phyloP scores from a whole-genome alignment of 1,140 invertebrate genomes.

The Amphibalanus amphitrite region DNA sequence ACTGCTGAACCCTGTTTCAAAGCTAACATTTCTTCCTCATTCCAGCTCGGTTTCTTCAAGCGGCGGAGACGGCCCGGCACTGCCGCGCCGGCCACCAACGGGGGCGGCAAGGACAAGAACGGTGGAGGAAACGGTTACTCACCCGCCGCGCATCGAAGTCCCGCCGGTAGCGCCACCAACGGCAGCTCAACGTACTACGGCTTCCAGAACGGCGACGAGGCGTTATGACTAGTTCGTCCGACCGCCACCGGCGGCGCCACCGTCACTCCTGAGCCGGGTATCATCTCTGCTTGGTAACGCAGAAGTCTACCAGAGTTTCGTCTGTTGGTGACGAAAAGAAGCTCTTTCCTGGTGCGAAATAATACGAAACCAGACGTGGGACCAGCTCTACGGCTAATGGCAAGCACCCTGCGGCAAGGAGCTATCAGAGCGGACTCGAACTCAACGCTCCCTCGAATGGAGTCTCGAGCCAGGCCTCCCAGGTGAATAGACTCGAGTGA shows the following conservation, averaged over 20 bases:
- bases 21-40: background rate
- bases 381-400: background rate
- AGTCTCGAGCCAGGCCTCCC: too few relatives aligned
- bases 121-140: background rate
- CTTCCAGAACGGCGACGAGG: conserved; percentile 35
- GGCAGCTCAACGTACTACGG: conserved; percentile 10
- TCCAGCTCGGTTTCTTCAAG: background rate
- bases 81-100: background rate
- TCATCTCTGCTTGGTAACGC: background rate
- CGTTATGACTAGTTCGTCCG: conserved; percentile 31
- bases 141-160: conserved; percentile 21
- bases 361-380: background rate
- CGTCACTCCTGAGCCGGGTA: background rate
- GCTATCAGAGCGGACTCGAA: too few relatives aligned
- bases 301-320: too few relatives aligned
- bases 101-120: background rate
- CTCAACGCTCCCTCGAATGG: background rate
- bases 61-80: background rate
- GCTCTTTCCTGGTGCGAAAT: background rate
- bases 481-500: too few relatives aligned
- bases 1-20: too few relatives aligned
- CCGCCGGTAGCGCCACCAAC: conserved; percentile 33
- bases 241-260: conserved; percentile 2
- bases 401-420: too few relatives aligned
- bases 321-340: too few relatives aligned